Percentiles rank a stretch among this genome's conserved stretches.
Evolutionary conservation across 2,113 vertebrate genomes (phyloP).

Genomic region (Tragelaphus buxtoni): DNA sequence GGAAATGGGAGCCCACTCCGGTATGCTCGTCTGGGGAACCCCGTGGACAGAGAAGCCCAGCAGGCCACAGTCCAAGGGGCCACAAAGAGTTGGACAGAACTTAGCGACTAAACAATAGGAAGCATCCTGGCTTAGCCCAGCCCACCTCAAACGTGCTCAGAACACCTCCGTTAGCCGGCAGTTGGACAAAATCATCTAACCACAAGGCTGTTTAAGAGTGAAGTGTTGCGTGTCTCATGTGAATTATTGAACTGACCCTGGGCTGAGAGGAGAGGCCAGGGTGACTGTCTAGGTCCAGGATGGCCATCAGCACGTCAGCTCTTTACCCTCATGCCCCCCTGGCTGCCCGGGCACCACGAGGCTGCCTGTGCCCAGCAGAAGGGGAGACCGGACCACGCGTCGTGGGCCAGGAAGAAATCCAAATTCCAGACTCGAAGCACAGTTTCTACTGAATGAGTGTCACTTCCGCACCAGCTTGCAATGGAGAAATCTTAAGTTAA

Average conservation of each 20-base stretch:
- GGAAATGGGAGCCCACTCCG: not conserved
- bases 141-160: not conserved
- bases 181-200: not conserved
- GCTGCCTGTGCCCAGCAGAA: not conserved
- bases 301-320: fast-evolving
- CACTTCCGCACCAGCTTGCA: not conserved
- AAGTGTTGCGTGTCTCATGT: not conserved
- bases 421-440: not conserved
- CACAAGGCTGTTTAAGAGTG: not conserved
- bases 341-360: not conserved
- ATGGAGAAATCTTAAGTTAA: not conserved
- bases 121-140: not conserved
- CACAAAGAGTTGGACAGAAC: not conserved
- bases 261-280: not conserved
- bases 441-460: not conserved
- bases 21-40: not conserved
- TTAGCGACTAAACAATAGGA: fast-evolving
- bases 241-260: not conserved
- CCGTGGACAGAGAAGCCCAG: not conserved
- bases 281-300: fast-evolving
- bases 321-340: not conserved
- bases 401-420: not conserved
- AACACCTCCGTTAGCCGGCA: not conserved
- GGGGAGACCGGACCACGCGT: not conserved
- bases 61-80: not conserved